A percentile compares a stretch with the other conserved stretches of the same genome.
Conservation (phyloP, 2,888 invertebrate genomes). For the Malthinus flaveolus region DNA sequence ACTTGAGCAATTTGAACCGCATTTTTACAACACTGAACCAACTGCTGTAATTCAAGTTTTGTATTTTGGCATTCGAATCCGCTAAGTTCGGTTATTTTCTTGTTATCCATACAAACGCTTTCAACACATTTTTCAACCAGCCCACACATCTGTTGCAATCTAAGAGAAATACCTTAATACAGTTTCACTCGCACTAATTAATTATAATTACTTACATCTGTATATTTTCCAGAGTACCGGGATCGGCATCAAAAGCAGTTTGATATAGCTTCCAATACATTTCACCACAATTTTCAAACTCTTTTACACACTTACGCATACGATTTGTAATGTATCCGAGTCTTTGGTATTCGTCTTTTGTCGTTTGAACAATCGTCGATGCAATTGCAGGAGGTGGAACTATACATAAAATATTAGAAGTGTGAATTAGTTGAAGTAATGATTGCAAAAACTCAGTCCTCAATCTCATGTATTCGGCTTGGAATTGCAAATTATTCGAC, state of each 20-base stretch:
- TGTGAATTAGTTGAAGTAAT: slow-evolving; percentile 65
- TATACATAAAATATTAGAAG: slow-evolving; percentile 78
- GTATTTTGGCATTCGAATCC: slow-evolving; percentile 51
- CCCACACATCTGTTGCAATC: slow-evolving; percentile 79
- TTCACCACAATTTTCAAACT: slow-evolving; percentile 72
- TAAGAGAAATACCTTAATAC: slow-evolving; percentile 48
- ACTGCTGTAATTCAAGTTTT: slow-evolving; percentile 54
- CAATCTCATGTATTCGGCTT: slow-evolving; percentile 75
- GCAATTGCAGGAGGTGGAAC: slow-evolving; percentile 94
- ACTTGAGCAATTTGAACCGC: slow-evolving; percentile 50
- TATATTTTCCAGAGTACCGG: slow-evolving; percentile 73
- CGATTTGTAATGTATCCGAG: slow-evolving; percentile 81
- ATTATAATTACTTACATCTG: slow-evolving; percentile 59
- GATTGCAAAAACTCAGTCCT: slow-evolving; percentile 75
- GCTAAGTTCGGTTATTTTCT: slow-evolving; percentile 46
- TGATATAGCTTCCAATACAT: slow-evolving; percentile 78
- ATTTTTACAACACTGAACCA: slow-evolving; percentile 54
- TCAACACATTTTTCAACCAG: slow-evolving; percentile 77
- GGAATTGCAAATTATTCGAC: slow-evolving; percentile 67
- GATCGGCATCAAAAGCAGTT: slow-evolving; percentile 85
- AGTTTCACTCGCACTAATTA: too few relatives aligned
- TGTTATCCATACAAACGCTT: slow-evolving; percentile 62
- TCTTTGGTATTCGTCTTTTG: slow-evolving; percentile 76
- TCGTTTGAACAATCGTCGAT: slow-evolving; percentile 75
- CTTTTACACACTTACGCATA: slow-evolving; percentile 73